Conservation (phyloP, 2,797 vertebrate genomes). For the Ispidina picta region DNA sequence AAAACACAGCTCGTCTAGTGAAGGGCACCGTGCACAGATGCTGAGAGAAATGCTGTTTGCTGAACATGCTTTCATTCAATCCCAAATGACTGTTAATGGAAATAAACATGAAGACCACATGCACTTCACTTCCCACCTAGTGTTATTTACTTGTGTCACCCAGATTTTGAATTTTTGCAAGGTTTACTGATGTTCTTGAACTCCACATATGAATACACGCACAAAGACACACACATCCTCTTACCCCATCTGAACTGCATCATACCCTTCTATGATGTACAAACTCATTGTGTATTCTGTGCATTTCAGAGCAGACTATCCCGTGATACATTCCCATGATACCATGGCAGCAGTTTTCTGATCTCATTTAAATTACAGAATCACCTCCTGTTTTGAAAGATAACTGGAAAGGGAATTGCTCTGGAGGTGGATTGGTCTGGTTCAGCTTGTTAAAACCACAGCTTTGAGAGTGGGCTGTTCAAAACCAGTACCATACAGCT, state of each 20-base stretch:
- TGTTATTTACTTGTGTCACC: background rate
- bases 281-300: background rate
- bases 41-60: background rate
- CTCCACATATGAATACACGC: background rate
- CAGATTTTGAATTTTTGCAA: background rate
- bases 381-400: constrained; percentile 33
- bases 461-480: constrained; percentile 21
- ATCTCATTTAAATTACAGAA: constrained; percentile 16
- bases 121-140: background rate
- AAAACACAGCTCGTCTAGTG: background rate
- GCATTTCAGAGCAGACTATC: background rate
- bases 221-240: background rate
- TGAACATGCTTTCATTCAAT: background rate
- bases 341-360: background rate
- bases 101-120: background rate
- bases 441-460: constrained; percentile 20
- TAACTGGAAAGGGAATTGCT: background rate
- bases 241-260: background rate
- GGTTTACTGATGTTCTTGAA: background rate
- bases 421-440: constrained; percentile 31
- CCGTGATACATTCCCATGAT: background rate
- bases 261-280: fast-evolving
- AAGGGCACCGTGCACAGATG: background rate
- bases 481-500: constrained; percentile 9
- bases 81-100: background rate